These are phyloP conservation scores for Oxystoma pomonae DNA, from an alignment of 2,888 invertebrate genomes.

Conservation along the genomic window DNA sequence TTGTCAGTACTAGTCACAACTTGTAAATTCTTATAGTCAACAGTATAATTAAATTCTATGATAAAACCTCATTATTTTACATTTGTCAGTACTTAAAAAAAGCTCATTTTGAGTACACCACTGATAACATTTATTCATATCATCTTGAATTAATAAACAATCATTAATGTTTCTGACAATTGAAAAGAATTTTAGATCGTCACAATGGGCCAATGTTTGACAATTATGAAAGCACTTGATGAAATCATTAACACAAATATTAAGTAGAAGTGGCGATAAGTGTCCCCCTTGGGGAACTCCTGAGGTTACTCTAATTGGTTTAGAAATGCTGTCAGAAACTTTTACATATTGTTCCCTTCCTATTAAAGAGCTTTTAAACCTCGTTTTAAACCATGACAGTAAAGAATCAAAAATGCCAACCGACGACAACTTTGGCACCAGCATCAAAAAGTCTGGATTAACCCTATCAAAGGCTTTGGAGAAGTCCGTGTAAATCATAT, in stretches of 20 bases:
- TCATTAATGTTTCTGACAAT: background rate
- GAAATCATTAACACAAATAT: background rate
- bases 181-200: background rate
- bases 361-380: background rate
- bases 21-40: too few species aligned
- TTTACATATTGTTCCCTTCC: background rate
- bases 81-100: background rate
- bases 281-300: background rate
- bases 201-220: background rate
- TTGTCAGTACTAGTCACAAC: too few species aligned
- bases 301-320: background rate
- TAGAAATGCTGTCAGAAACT: background rate
- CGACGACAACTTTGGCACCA: background rate
- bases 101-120: background rate
- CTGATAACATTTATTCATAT: background rate
- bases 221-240: background rate
- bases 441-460: background rate
- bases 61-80: background rate
- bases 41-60: too few species aligned
- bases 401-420: background rate
- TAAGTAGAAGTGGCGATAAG: background rate
- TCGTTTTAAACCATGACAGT: background rate
- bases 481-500: background rate
- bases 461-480: background rate
- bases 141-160: background rate